Evolutionary conservation across 2,113 vertebrate species (phyloP), one percentile per base, ranked within the genome.

Genomic region (Fulica atra): DNA sequence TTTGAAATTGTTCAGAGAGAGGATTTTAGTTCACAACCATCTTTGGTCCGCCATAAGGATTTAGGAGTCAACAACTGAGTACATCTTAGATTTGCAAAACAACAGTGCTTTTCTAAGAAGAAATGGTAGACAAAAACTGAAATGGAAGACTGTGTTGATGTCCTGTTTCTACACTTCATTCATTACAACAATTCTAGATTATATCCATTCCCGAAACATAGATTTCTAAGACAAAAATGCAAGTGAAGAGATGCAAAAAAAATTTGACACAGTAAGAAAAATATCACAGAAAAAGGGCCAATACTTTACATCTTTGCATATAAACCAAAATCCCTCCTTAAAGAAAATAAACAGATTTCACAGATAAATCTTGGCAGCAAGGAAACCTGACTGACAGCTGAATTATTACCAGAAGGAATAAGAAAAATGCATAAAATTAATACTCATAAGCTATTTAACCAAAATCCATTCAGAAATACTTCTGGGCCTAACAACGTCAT

Each of bases 391-490:
- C 19, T 94, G 85, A 88, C 64, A 94, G 64, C 25, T 92, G 48
- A 93, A 81, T 50, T 33, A 54, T 66, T 78, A 76, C 35, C 36
- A 71, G 16, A 87, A 81, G 86, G 11, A 51, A 79, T 3, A 85
- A 40, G 20, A 72, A 53, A 89, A 84, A 87, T 48, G 28, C 18
- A 53, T 54, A 38, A 94, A 81, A 94, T 88, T 88, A 92, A 57
- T 64, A 40, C 23, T 82, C 23, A 59, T 51, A 94, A 89, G 38
- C 26, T 65, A 42, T 88, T 94, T 68, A 74, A 61, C 36, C 33
- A 95, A 63, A 82, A 77, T 73, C 26, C 92, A 46, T 77, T 81
- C 35, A 90, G 42, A 93, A 93, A 82, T 46, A 87, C 44, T 51
- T 81, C 50, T 79, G n/a, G 25, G 61, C 72, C 78, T 92, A 94